Evolutionary conservation across 2,113 vertebrate species (phyloP), one percentile per base, ranked within the genome.

Genomic region (Oryzias celebensis): DNA sequence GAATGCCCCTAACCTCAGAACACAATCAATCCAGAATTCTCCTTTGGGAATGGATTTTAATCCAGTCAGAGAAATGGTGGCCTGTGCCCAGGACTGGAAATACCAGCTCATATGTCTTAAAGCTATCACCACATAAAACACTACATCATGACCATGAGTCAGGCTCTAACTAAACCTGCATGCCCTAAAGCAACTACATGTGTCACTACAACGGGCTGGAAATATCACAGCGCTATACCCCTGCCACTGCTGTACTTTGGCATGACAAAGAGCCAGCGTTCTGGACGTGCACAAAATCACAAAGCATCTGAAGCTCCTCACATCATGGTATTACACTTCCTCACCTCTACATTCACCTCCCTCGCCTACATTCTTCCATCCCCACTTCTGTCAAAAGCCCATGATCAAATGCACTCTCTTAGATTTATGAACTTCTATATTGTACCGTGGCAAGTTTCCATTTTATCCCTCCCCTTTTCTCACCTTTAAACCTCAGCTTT

Each of bases 61-160:
- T 87, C 71, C 73, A 57, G 52, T 69, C 4, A 15, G 50, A 72
- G 76, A 83, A 81, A 84, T 66, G 65, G 66, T 41, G 45, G 73
- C 62, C 66, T n/a, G 0, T 54, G 60, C 77, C 78, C 78, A 73
- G 84, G 71, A 72, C 67, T 80, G 68, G 81, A 88, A 85, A 77
- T 78, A 83, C 76, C 83, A 81, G 81, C 80, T 83, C 88, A 72
- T 83, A 83, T 62, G 82, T 88, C 85, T 86, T 69, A 63, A 68
- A 88, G 80, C 88, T 85, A 80, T 84, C 85, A 68, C 58, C 62
- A 75, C 64, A 71, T 78, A 73, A 87, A 79, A 83, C 85, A 80
- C 83, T 88, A 83, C 85, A 88, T 90, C 88, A 90, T 73, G 71
- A 77, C 77, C 82, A 88, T 82, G 82, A 87, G 80, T 87, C 86